Conservation (phyloP, 2,888 invertebrate genomes). For the Spisula solida region DNA sequence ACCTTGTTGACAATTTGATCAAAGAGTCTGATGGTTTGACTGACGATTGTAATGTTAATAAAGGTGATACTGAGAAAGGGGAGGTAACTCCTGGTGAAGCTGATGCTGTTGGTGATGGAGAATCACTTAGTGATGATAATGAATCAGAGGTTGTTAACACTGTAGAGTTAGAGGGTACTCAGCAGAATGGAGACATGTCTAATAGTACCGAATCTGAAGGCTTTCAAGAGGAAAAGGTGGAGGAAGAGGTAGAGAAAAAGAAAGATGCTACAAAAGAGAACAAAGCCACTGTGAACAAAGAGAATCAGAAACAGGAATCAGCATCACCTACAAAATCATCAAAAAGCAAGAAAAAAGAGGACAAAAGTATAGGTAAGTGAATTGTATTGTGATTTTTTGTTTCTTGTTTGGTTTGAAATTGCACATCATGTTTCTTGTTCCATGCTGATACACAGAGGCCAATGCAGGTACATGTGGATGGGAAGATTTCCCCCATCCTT, state of each 20-base stretch:
- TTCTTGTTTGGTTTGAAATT: not conserved
- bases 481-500: no score
- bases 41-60: not conserved
- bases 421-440: not conserved
- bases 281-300: constrained; percentile 51
- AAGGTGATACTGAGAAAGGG: constrained; percentile 41
- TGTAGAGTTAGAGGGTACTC: constrained; percentile 32
- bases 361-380: constrained; percentile 83
- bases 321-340: constrained; percentile 59
- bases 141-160: constrained; percentile 37
- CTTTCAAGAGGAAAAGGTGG: constrained; percentile 61
- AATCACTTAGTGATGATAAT: constrained; percentile 37
- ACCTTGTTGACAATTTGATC: constrained; percentile 62
- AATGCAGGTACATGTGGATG: not conserved
- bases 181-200: constrained; percentile 67
- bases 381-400: not conserved
- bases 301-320: constrained; percentile 59
- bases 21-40: constrained; percentile 35
- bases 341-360: constrained; percentile 83
- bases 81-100: constrained; percentile 51
- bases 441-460: not conserved
- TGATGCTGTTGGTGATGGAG: constrained; percentile 24
- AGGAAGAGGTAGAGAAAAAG: constrained; percentile 44
- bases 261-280: constrained; percentile 41
- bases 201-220: constrained; percentile 74